phyloP scores from a whole-genome alignment of 1,140 invertebrate genomes.

The Aphelinus certus region DNA sequence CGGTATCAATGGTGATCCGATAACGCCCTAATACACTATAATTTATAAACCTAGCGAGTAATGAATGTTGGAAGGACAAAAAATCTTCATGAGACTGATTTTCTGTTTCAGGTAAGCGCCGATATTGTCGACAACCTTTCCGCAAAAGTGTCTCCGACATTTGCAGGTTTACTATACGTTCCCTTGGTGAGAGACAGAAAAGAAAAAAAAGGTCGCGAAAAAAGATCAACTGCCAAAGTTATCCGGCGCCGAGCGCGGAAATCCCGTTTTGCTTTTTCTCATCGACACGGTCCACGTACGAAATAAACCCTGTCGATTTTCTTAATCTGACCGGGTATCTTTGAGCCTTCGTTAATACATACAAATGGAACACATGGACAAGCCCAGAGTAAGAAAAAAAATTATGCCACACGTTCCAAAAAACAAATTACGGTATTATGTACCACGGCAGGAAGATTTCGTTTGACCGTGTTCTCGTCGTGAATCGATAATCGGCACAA shows the following conservation, averaged over 20 bases:
- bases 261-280: not conserved
- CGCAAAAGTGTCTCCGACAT: not conserved
- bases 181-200: not conserved
- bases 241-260: conserved; percentile 5
- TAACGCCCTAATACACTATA: no score
- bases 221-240: not conserved
- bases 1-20: no score
- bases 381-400: not conserved
- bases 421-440: conserved; percentile 26
- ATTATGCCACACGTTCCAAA: conserved; percentile 19
- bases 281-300: not conserved
- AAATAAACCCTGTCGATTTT: conserved; percentile 31
- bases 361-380: not conserved
- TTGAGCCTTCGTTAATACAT: conserved; percentile 6
- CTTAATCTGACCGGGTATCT: conserved; percentile 35
- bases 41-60: no score
- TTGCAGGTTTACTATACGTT: conserved; percentile 19
- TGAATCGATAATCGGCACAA: conserved; percentile 30
- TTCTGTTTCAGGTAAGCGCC: conserved; percentile 57
- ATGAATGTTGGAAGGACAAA: no score
- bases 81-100: conserved; percentile 19
- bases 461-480: conserved; percentile 9
- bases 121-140: not conserved
- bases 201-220: conserved; percentile 4
- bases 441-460: not conserved